Evolutionary conservation across 35 echinoderm and acorn worm genomes (phyloP).

Genomic region (Strongylocentrotus purpuratus): DNA sequence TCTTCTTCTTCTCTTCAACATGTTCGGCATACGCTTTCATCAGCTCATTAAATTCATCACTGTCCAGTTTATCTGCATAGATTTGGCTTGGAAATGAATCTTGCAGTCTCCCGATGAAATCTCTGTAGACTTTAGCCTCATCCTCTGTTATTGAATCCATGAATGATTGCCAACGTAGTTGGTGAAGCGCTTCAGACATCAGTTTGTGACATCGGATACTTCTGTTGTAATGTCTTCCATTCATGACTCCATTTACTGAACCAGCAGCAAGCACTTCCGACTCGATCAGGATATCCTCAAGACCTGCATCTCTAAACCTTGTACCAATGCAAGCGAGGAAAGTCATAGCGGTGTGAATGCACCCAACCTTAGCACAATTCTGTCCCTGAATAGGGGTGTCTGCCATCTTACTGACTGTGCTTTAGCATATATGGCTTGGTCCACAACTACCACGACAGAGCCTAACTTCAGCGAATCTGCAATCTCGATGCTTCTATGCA

Average conservation of each 20-base stretch:
- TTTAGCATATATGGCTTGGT: constrained; percentile 74
- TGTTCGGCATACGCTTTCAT: too few relatives aligned
- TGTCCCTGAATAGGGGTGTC: constrained; percentile 56
- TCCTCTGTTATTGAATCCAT: constrained; percentile 44
- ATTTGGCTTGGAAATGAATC: constrained; percentile 23
- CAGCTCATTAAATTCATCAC: too few relatives aligned
- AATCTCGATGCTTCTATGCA: constrained; percentile 62
- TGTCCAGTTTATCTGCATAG: too few relatives aligned
- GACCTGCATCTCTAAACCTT: constrained; percentile 73
- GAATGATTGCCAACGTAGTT: constrained; percentile 58
- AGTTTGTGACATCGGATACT: constrained; percentile 76
- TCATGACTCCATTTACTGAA: constrained; percentile 82
- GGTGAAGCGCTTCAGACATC: constrained; percentile 62
- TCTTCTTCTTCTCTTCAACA: background rate
- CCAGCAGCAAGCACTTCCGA: constrained; percentile 68
- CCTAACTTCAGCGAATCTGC: constrained; percentile 55
- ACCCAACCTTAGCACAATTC: constrained; percentile 81
- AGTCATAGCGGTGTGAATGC: constrained; percentile 87
- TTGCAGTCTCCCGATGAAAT: constrained; percentile 35
- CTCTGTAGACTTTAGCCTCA: background rate
- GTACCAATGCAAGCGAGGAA: constrained; percentile 71
- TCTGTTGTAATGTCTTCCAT: constrained; percentile 79
- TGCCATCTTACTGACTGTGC: constrained; percentile 86
- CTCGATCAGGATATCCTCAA: constrained; percentile 85
- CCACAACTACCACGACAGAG: constrained; percentile 64